Base-by-base conservation (phyloP, 2,888 invertebrate species). In the Mythimna impura region DNA sequence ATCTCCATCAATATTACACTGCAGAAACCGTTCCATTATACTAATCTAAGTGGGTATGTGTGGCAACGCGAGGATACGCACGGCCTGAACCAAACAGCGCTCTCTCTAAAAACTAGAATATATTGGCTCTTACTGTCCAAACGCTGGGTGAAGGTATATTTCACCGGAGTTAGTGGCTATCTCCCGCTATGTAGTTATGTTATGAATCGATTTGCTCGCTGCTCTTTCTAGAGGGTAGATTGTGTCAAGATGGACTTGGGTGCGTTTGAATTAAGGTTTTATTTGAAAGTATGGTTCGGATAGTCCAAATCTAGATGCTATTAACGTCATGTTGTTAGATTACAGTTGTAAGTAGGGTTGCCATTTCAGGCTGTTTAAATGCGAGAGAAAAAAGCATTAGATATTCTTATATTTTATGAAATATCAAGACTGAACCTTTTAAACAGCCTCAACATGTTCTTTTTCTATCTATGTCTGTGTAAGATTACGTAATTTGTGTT, bases 61-160 rank as follows among this genome's bases (percentile, higher is more conserved):
- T 80, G 76, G 69, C 69, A 72, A 76, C 69, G 71, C 71, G 66
- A 73, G 69, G 73, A 71, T 36, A 71, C 76, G 64, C 75, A 73
- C 69, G 77, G 72, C 66, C 78, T 84, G 80, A 76, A 67, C 77
- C 78, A 71, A 86, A 85, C 78, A 82, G 82, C 85, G 84, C 64
- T 80, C 79, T 64, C 72, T 78, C 80, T 86, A 86, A 87, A 89
- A 86, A 86, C 78, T 81, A 71, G 80, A 86, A 87, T 78, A 81
- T 83, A 87, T 83, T 75, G 82, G 62, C 82, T 74, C 80, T 86
- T 83, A 84, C 81, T 82, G 85, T 84, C 83, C 79, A 80, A 85
- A 69, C 76, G 77, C 66, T 82, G 75, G 84, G 52, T 76, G 71
- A 82, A 85, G 81, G 80, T 83, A 87, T 88, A 83, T 86, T 83